Evolutionary conservation across 2,797 vertebrate species (phyloP).

Genomic region (Sphenopsis melanotis): DNA sequence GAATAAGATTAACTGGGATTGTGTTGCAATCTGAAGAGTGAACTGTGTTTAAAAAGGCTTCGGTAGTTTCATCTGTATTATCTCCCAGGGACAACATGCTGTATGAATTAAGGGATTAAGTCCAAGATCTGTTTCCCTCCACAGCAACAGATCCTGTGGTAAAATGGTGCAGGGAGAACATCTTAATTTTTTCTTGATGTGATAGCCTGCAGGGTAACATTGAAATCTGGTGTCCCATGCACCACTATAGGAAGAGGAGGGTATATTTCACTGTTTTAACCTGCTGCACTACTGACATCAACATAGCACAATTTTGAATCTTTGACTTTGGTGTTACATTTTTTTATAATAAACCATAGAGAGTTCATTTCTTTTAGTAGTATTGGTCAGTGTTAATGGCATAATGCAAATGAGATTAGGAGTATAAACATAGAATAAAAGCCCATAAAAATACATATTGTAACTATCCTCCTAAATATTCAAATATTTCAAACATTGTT

Average conservation of each 20-base stretch:
- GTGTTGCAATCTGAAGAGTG: not conserved
- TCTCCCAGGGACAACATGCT: not conserved
- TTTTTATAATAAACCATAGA: not conserved
- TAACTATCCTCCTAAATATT: not conserved
- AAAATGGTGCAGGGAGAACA: not conserved
- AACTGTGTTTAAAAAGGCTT: not conserved
- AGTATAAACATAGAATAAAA: not conserved
- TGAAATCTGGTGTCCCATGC: not conserved
- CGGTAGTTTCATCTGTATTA: not conserved
- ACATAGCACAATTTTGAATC: not conserved
- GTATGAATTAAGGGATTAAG: not conserved
- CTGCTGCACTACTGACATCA: not conserved
- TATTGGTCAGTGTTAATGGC: not conserved
- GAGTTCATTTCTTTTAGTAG: not conserved
- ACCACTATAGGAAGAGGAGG: not conserved
- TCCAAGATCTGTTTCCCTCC: not conserved
- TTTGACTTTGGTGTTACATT: not conserved
- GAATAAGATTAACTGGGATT: not conserved
- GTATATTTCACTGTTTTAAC: not conserved
- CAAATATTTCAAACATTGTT: not conserved
- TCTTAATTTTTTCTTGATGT: not conserved
- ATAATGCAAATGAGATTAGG: not conserved
- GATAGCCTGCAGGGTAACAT: not conserved
- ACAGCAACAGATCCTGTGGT: not conserved
- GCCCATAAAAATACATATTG: not conserved